Base-by-base conservation (phyloP, 2,113 vertebrate genomes). In the Neoarius graeffei region DNA sequence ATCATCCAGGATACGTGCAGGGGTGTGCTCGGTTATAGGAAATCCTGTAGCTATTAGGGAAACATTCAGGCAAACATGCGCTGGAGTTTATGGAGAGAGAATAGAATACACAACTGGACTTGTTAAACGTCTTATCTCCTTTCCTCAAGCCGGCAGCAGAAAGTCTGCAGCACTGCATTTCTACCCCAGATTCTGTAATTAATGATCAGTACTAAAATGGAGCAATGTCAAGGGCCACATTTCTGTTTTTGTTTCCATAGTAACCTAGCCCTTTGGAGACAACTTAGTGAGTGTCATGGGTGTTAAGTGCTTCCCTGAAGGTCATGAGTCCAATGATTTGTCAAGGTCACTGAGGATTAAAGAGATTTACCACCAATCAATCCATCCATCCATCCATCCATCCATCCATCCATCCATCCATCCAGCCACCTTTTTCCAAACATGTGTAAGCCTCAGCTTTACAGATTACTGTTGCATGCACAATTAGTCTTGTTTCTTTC, bases 1-100 rank as follows among this genome's bases (percentile, higher is more conserved):
- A 94, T 95, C 93, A 92, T 77, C 87, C 76, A 71, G 57, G 60
- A 27, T 25, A 27, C 57, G 60, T 48, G 79, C 56, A 50, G 35
- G 57, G 84, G 69, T 64, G n/a, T 35, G 76, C 23, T 69, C 23
- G 85, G 64, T n/a, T 81, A 80, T 56, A 59, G 81, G 81, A 64
- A 54, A 76, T 66, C 74, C 81, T 87, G 89, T 85, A 88, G 84
- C 84, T 71, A 81, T 88, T 81, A 86, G 81, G 64, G 66, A 73
- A 80, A 88, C 60, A 86, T 66, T 88, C 69, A 81, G 64, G 64
- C 71, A 73, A 56, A 88, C 60, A 74, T 62, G 48, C 1, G 3
- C 67, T 54, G 52, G 79, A 7, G 9, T 74, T 66, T 73, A 64
- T 5, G 19, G 59, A n/a, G 19, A 10, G 74, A 35, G 35, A 64